These are phyloP conservation scores for Chiridota heheva DNA, from an alignment of 35 echinoderm and acorn worm genomes.

Conservation along the genomic window DNA sequence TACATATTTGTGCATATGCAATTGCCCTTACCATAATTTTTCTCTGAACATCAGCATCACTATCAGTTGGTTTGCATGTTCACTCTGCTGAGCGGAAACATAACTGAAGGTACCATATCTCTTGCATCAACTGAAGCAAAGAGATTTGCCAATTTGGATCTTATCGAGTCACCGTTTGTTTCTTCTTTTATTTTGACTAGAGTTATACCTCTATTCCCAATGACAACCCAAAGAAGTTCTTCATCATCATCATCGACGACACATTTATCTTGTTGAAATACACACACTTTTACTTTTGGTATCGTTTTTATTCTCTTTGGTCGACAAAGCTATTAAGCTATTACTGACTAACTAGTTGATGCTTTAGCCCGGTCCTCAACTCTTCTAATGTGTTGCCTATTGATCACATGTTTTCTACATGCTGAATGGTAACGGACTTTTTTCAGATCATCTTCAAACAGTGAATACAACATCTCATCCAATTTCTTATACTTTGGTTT, in stretches of 20 bases:
- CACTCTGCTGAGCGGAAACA: slow-evolving; percentile 18
- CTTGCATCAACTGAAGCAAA: slow-evolving; percentile 37
- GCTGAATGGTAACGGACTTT: no score
- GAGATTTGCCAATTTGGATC: slow-evolving; percentile 36
- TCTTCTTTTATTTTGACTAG: slow-evolving; percentile 40
- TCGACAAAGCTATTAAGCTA: no score
- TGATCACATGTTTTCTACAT: no score
- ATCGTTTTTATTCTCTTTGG: slow-evolving; percentile 1
- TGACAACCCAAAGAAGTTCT: slow-evolving; percentile 11
- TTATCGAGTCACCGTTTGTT: slow-evolving; percentile 29
- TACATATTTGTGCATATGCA: slow-evolving; percentile 18
- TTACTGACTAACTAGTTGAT: no score
- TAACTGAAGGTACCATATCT: slow-evolving; percentile 11
- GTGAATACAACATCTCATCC: no score
- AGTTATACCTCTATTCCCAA: slow-evolving; percentile 1
- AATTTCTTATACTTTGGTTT: no score
- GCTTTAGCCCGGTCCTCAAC: no score
- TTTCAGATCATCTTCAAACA: no score
- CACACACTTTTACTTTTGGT: slow-evolving; percentile 15
- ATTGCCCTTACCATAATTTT: neutral
- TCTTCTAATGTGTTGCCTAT: no score
- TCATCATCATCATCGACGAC: slow-evolving; percentile 1
- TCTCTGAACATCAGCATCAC: neutral
- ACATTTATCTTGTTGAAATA: slow-evolving; percentile 37
- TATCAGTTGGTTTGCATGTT: neutral